These are phyloP conservation scores for Anguilla rostrata DNA, from an alignment of 2,113 vertebrate species.

Conservation along the genomic window DNA sequence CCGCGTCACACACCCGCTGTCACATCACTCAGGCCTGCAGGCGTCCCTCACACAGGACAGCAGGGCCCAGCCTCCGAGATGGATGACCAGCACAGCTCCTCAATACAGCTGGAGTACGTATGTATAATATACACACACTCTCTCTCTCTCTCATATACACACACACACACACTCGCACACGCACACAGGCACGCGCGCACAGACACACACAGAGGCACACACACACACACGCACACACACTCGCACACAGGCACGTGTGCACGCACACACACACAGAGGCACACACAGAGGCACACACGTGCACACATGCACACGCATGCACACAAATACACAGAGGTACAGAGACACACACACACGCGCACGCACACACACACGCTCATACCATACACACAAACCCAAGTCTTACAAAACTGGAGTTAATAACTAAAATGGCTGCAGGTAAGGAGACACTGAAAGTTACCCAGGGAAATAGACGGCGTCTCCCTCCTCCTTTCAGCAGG, in stretches of 20 bases:
- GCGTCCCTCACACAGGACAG: slow-evolving; percentile 47
- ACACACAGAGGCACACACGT: not conserved
- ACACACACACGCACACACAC: no score
- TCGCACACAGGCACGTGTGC: no score
- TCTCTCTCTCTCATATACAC: slow-evolving; percentile 43
- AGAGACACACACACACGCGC: no score
- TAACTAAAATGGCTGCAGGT: no score
- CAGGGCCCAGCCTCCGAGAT: not conserved
- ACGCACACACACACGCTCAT: no score
- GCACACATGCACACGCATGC: not conserved
- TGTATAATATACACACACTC: slow-evolving; percentile 32
- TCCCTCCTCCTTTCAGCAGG: no score
- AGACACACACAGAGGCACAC: no score
- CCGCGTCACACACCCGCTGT: slow-evolving; percentile 12
- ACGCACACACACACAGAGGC: no score
- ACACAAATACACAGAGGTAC: no score
- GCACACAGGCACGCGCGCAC: not conserved
- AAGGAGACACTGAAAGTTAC: no score
- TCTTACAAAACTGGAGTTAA: not conserved
- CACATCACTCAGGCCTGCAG: slow-evolving; percentile 32
- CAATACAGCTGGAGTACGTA: slow-evolving; percentile 1
- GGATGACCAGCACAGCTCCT: not conserved
- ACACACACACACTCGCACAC: not conserved
- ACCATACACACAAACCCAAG: not conserved
- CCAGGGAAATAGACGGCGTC: no score